phyloP scores from a whole-genome alignment of 2,797 vertebrate genomes.

The Tokudaia tokunoshimensis region DNA sequence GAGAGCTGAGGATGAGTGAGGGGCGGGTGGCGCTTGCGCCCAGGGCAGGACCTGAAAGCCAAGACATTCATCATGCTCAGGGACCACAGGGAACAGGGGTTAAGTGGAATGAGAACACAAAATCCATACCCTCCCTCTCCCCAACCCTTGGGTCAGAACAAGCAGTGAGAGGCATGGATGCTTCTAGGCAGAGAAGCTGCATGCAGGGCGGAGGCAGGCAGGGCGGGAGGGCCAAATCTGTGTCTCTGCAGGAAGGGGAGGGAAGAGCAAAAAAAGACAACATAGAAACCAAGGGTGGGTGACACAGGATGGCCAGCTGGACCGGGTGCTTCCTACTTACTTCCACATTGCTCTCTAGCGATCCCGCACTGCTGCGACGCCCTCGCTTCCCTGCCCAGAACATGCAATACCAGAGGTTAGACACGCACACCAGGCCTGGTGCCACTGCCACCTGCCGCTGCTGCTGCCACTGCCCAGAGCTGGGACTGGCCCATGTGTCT shows the following conservation, averaged over 20 bases:
- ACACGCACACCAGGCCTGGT: constrained; percentile 90
- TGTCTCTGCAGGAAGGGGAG: constrained; percentile 78
- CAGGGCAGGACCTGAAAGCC: constrained; percentile 81
- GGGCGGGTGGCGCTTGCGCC: constrained; percentile 75
- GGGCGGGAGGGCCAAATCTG: constrained; percentile 78
- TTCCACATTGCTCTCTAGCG: constrained; percentile 99
- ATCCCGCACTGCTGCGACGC: constrained; percentile 99
- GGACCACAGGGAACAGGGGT: constrained; percentile 88
- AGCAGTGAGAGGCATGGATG: constrained; percentile 86
- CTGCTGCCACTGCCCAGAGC: constrained; percentile 33
- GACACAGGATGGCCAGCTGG: constrained; percentile 95
- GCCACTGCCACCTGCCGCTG: constrained; percentile 72
- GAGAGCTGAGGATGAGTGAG: constrained; percentile 84
- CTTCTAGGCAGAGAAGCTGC: constrained; percentile 91
- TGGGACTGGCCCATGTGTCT: constrained; percentile 41
- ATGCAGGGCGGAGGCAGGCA: constrained; percentile 96
- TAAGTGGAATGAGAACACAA: constrained; percentile 89
- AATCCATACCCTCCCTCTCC: constrained; percentile 69
- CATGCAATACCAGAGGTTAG: constrained; percentile 98
- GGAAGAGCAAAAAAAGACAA: constrained; percentile 79
- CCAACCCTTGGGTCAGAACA: constrained; percentile 87
- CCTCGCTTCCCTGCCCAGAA: constrained; percentile 99
- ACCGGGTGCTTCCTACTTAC: constrained; percentile 95
- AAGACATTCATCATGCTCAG: constrained; percentile 94
- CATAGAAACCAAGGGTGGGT: constrained; percentile 90